phyloP scores from a whole-genome alignment of 2,797 vertebrate genomes.

The Sarcoramphus papa region DNA sequence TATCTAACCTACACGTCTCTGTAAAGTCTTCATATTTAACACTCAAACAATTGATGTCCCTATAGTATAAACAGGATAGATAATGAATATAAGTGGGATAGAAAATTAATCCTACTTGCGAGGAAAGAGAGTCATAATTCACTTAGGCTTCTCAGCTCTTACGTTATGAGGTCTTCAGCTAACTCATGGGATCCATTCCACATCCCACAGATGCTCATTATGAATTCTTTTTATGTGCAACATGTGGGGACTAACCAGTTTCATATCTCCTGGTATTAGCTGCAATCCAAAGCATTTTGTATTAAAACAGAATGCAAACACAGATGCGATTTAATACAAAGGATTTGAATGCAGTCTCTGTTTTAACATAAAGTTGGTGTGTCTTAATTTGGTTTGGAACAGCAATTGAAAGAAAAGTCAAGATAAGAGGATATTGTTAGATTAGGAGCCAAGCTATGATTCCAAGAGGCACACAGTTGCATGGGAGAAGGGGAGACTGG shows the following conservation, averaged over 20 bases:
- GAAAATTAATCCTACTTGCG: constrained; percentile 69
- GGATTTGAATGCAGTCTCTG: constrained; percentile 48
- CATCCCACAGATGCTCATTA: constrained; percentile 79
- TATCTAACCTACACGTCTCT: constrained; percentile 45
- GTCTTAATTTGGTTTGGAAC: constrained; percentile 61
- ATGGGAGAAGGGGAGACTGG: neutral
- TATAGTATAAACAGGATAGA: constrained; percentile 70
- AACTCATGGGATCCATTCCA: constrained; percentile 72
- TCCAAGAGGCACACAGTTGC: neutral
- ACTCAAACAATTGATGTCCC: constrained; percentile 66
- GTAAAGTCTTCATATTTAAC: constrained; percentile 57
- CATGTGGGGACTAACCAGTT: constrained; percentile 80
- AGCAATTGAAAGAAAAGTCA: constrained; percentile 47
- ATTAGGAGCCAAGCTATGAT: neutral
- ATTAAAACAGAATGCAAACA: constrained; percentile 80
- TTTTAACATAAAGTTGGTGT: constrained; percentile 60
- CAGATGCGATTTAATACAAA: constrained; percentile 76
- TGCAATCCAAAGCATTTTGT: constrained; percentile 79
- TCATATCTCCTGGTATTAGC: constrained; percentile 80
- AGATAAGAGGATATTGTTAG: neutral
- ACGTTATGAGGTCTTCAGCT: constrained; percentile 72
- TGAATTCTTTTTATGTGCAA: constrained; percentile 79
- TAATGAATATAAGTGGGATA: constrained; percentile 68
- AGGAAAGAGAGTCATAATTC: constrained; percentile 72
- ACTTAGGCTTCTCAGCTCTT: constrained; percentile 72